phyloP scores from a whole-genome alignment of 2,888 invertebrate genomes.

The Germaria angustata region DNA sequence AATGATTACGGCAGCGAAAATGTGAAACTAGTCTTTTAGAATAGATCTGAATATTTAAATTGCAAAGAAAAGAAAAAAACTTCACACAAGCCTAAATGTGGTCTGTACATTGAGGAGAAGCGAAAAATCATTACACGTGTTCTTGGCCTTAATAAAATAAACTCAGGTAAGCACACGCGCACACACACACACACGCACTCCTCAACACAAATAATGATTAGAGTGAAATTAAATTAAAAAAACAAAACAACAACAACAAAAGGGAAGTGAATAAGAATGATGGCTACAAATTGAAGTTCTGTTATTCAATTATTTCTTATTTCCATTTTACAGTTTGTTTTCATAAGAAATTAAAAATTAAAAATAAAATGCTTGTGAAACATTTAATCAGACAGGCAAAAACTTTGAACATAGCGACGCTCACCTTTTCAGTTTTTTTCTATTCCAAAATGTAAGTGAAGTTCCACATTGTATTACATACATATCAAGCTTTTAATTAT shows the following conservation, averaged over 20 bases:
- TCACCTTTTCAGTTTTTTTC: neutral
- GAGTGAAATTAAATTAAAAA: neutral
- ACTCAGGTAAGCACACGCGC: neutral
- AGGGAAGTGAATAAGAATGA: neutral
- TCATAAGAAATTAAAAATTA: neutral
- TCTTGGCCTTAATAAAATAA: slow-evolving; percentile 37
- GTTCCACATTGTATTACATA: neutral
- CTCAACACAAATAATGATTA: neutral
- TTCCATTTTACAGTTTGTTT: slow-evolving; percentile 14
- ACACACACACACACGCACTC: neutral
- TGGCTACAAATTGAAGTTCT: neutral
- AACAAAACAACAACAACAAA: neutral
- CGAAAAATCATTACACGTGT: slow-evolving; percentile 41
- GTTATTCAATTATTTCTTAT: neutral
- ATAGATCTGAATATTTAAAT: neutral
- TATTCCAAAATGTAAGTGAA: neutral
- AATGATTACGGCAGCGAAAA: no score
- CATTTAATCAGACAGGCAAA: slow-evolving; percentile 6
- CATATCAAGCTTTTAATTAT: no score
- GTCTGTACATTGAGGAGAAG: neutral
- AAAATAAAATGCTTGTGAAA: neutral
- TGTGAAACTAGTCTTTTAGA: neutral
- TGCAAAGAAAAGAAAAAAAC: slow-evolving; percentile 2
- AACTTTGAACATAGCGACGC: neutral
- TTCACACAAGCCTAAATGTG: neutral